A percentile compares a stretch with the other conserved stretches of the same genome.
phyloP scores from a whole-genome alignment of 2,888 invertebrate species.

The Oscheius sp. region DNA sequence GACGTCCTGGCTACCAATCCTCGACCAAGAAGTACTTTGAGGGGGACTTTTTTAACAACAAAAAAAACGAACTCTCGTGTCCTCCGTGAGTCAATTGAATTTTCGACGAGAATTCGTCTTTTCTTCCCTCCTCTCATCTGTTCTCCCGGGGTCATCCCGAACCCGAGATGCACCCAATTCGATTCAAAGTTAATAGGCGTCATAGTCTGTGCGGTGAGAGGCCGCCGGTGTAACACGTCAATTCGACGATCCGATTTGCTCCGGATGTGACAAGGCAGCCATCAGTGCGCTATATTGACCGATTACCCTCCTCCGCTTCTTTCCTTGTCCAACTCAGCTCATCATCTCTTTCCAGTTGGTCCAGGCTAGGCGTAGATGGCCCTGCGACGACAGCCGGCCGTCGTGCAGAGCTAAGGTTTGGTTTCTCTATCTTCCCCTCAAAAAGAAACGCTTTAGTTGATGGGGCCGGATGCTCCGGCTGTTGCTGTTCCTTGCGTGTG shows the following conservation, averaged over 20 bases:
- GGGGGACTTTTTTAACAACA: no score
- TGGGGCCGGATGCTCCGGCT: conserved; percentile 33
- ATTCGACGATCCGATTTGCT: conserved; percentile 18
- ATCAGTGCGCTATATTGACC: conserved; percentile 15
- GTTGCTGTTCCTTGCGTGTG: conserved; percentile 31
- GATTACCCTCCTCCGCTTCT: conserved; percentile 1
- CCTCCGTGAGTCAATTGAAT: no score
- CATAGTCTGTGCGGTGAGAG: conserved; percentile 18
- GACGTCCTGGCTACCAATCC: not conserved
- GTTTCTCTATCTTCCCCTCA: not conserved
- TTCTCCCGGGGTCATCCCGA: not conserved
- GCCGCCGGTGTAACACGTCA: conserved; percentile 25
- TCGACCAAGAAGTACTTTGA: conserved; percentile 10
- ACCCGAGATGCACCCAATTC: no score
- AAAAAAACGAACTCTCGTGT: no score
- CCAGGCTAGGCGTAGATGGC: conserved; percentile 29
- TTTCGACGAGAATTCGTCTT: no score
- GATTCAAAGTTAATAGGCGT: conserved; percentile 11
- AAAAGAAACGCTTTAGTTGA: conserved; percentile 21
- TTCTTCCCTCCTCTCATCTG: not conserved
- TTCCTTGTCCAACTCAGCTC: not conserved
- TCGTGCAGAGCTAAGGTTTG: conserved; percentile 27
- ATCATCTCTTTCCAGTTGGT: not conserved
- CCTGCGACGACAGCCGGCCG: conserved; percentile 30
- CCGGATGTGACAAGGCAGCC: conserved; percentile 16